Conservation (phyloP, 2,797 vertebrate genomes). For the Scolopax rusticola region DNA sequence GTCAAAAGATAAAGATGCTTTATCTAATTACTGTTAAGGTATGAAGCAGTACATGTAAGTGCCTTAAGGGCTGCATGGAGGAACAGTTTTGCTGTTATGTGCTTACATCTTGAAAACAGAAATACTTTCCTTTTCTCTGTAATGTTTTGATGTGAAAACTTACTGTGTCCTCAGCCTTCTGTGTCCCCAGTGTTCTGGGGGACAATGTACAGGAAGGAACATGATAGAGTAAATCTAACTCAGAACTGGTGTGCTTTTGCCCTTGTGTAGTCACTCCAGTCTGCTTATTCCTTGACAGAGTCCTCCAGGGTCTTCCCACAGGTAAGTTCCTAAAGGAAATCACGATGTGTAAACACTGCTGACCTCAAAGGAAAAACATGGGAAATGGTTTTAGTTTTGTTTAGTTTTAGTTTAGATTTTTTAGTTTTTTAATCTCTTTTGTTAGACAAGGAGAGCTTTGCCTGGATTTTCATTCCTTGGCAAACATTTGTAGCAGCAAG, state of each 20-base stretch:
- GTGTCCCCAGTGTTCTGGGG: not conserved
- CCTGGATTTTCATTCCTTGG: not conserved
- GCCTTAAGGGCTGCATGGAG: not conserved
- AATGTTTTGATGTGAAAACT: not conserved
- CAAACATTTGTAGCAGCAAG: not conserved
- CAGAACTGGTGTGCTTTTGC: not conserved
- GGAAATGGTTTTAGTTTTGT: not conserved
- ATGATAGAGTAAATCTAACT: not conserved
- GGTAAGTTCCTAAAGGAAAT: not conserved
- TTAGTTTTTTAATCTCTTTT: not conserved
- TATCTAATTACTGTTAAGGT: not conserved
- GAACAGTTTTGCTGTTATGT: not conserved
- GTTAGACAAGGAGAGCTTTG: not conserved
- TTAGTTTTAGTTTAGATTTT: not conserved
- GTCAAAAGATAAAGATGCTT: not conserved
- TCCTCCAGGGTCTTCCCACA: not conserved
- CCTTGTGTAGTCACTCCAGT: not conserved
- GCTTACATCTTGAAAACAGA: not conserved
- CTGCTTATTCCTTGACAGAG: not conserved
- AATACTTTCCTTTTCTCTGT: not conserved
- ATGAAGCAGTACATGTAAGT: not conserved
- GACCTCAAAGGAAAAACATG: not conserved
- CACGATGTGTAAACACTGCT: not conserved
- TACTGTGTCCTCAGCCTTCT: not conserved
- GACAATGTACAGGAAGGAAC: not conserved